A percentile compares a stretch with the other conserved stretches of the same genome.
Conservation (phyloP, 2,888 invertebrate species). For the Sminthurinus aureus region DNA sequence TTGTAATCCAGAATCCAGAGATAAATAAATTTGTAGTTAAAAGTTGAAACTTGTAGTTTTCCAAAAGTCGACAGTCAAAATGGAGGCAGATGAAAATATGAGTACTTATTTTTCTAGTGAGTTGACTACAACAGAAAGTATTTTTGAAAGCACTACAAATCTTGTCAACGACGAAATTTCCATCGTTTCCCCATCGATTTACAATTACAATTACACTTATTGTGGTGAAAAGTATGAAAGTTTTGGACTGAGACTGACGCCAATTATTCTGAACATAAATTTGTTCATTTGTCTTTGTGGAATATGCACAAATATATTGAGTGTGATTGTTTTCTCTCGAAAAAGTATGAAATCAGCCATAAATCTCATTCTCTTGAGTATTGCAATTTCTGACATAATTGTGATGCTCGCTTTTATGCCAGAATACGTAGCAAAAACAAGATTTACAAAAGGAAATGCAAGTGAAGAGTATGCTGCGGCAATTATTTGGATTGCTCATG, state of each 20-base stretch:
- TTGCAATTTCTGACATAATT: not conserved
- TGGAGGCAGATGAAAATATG: no score
- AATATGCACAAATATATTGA: not conserved
- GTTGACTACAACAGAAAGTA: no score
- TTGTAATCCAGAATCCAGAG: no score
- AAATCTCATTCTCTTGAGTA: not conserved
- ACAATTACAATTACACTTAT: no score
- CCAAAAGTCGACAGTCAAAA: no score
- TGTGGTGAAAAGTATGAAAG: not conserved
- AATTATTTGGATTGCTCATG: constrained; percentile 1
- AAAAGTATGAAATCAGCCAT: not conserved
- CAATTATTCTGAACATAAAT: not conserved
- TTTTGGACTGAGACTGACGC: not conserved
- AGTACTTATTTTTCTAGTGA: no score
- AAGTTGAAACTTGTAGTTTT: no score
- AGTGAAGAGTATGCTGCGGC: not conserved
- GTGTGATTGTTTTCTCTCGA: not conserved
- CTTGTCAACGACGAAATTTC: no score
- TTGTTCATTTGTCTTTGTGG: not conserved
- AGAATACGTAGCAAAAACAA: not conserved
- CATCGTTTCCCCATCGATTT: no score
- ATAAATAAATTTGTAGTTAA: no score
- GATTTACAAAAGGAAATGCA: no score
- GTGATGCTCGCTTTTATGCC: constrained; percentile 1
- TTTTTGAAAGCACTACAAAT: no score